Evolutionary conservation across 2,797 vertebrate genomes (phyloP), one percentile per base, ranked within the genome.

Genomic region (Rhodeus uyekii): DNA sequence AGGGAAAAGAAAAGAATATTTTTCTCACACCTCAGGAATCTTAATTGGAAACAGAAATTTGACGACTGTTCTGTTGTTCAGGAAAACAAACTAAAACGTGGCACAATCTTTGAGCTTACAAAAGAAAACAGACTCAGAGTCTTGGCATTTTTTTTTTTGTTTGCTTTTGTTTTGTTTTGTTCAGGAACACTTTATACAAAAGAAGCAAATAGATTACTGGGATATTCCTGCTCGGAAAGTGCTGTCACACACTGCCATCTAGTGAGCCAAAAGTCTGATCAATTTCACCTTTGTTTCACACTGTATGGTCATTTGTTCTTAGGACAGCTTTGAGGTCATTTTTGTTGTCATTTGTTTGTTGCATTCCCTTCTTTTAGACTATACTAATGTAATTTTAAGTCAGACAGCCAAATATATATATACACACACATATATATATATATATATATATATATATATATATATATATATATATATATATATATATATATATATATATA

Each of bases 231-330:
- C 69, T n/a, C 34, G 2, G 4, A n/a, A 86, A 89, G 34, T 75
- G 81, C 91, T 89, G 86, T 84, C 82, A 85, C 84, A 90, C 87
- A 91, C 76, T 89, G 93, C 92, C 93, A 93, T 91, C 94, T 95
- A 86, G 87, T 92, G 94, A 75, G 16, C 14, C 34, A 55, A 1
- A n/a, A 74, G 50, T 5, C 34, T 27, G n/a, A 55, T 2, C 7
- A 74, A 14, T 53, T 53, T 55, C 48, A 27, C 34, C 48, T 38
- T 27, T 39, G 13, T 38, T 58, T 75, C 8, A 18, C 50, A 58
- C 34, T 27, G 34, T 1, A 19, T 29, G 29, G 29, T 18, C 8
- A 32, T 19, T 27, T 19, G n/a, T 18, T 55, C 71, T 58, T 38
- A 34, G 2, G 7, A 32, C 6, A n/a, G 48, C 19, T 63, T 1